Conservation (phyloP, 2,797 vertebrate species). For the Nyctalus aviator region DNA sequence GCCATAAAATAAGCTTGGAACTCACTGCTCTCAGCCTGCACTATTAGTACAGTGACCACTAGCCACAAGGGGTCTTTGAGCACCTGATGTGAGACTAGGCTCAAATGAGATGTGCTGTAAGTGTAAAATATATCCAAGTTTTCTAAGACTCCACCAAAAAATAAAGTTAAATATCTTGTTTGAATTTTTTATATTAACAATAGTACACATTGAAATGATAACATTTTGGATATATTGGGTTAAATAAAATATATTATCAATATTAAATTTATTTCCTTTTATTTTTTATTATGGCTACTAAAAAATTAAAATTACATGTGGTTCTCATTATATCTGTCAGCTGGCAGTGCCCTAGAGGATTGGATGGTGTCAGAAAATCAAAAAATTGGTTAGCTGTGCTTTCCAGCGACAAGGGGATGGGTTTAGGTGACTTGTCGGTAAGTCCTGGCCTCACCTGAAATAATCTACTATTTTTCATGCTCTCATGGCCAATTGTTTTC, state of each 20-base stretch:
- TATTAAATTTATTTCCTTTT: conserved; percentile 31
- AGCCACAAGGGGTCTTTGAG: not conserved
- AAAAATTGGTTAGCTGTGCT: not conserved
- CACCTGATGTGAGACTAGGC: not conserved
- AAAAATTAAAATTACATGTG: conserved; percentile 3
- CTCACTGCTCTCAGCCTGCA: fast-evolving
- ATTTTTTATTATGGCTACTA: not conserved
- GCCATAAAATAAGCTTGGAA: not conserved
- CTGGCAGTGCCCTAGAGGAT: not conserved
- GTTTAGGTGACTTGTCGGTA: not conserved
- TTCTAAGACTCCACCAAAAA: not conserved
- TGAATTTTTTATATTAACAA: not conserved
- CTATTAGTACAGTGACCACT: not conserved
- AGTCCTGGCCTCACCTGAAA: not conserved
- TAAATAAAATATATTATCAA: not conserved
- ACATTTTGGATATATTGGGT: not conserved
- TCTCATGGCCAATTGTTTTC: not conserved
- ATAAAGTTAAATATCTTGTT: not conserved
- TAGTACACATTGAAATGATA: not conserved
- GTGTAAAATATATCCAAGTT: not conserved
- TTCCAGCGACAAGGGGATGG: not conserved
- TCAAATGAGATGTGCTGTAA: not conserved
- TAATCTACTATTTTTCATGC: not conserved
- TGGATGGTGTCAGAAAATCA: not conserved
- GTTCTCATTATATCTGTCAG: not conserved